These are phyloP conservation scores for Melanotaenia trifasciata DNA, from an alignment of 2,797 vertebrate genomes.

Conservation along the genomic window DNA sequence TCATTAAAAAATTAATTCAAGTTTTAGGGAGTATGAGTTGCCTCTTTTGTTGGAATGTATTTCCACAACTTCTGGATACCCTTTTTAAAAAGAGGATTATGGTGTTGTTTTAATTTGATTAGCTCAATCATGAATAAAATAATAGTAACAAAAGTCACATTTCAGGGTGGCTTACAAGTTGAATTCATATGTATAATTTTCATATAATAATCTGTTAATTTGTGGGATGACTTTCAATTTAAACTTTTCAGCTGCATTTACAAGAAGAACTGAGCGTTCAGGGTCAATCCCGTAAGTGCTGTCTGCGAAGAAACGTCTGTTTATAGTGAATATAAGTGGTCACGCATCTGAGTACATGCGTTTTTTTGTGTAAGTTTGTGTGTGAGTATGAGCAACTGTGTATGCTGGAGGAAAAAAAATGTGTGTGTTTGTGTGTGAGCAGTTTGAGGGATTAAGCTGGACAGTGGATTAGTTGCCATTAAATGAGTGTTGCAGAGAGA, in stretches of 20 bases:
- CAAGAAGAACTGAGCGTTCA: neutral
- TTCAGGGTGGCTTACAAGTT: neutral
- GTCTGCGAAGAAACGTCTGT: neutral
- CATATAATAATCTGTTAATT: neutral
- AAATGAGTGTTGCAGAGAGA: conserved; percentile 67
- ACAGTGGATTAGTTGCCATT: conserved; percentile 77
- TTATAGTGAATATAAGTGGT: conserved; percentile 1
- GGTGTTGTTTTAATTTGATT: conserved; percentile 22
- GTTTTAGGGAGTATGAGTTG: neutral
- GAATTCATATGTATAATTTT: neutral
- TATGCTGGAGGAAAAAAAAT: neutral
- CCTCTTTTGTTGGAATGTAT: conserved; percentile 25
- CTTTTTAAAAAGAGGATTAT: conserved; percentile 24
- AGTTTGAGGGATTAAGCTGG: conserved; percentile 77
- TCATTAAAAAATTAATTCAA: conserved; percentile 15
- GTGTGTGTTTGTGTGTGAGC: conserved; percentile 37
- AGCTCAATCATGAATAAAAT: neutral
- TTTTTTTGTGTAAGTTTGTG: conserved; percentile 15
- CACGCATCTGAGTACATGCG: neutral
- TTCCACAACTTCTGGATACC: conserved; percentile 28
- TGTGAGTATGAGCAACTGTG: conserved; percentile 2
- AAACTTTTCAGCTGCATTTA: neutral
- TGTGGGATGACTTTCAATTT: neutral
- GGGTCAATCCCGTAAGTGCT: neutral
- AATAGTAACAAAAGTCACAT: neutral